These are phyloP conservation scores for Odontesthes bonariensis DNA, from an alignment of 2,113 vertebrate species.

Conservation along the genomic window DNA sequence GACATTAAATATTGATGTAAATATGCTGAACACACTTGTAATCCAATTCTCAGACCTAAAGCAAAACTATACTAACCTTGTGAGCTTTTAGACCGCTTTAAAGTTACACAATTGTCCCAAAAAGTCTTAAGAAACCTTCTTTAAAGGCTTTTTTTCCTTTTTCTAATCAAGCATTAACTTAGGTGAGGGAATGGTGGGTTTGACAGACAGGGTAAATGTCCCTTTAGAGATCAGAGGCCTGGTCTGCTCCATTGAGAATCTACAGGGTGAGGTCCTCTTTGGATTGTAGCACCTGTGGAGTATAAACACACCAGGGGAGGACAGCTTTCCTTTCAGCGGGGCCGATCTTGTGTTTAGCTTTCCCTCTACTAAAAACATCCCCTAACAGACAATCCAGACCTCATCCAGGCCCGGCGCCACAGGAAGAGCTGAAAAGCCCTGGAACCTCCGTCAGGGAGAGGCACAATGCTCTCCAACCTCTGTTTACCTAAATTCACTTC, in stretches of 20 bases:
- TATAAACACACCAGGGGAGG: slow-evolving; percentile 67
- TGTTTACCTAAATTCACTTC: slow-evolving; percentile 76
- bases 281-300: slow-evolving; percentile 71
- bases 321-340: slow-evolving; percentile 71
- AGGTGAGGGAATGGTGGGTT: slow-evolving; percentile 5
- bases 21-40: background rate
- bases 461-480: slow-evolving; percentile 70
- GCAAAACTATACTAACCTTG: background rate
- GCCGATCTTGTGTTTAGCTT: slow-evolving; percentile 72
- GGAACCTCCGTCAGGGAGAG: slow-evolving; percentile 56
- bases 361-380: slow-evolving; percentile 74
- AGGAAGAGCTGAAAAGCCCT: slow-evolving; percentile 69
- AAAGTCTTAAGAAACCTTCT: background rate
- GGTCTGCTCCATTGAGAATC: slow-evolving; percentile 43
- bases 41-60: slow-evolving; percentile 2
- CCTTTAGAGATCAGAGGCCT: slow-evolving; percentile 16
- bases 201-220: slow-evolving; percentile 40
- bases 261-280: slow-evolving; percentile 57
- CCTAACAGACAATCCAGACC: slow-evolving; percentile 76
- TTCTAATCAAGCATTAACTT: background rate
- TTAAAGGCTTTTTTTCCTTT: slow-evolving; percentile 14
- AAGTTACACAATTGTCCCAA: background rate
- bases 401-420: slow-evolving; percentile 61
- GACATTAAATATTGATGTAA: background rate
- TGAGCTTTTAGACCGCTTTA: background rate